phyloP scores from a whole-genome alignment of 2,888 invertebrate species.

The Drosophila robusta region DNA sequence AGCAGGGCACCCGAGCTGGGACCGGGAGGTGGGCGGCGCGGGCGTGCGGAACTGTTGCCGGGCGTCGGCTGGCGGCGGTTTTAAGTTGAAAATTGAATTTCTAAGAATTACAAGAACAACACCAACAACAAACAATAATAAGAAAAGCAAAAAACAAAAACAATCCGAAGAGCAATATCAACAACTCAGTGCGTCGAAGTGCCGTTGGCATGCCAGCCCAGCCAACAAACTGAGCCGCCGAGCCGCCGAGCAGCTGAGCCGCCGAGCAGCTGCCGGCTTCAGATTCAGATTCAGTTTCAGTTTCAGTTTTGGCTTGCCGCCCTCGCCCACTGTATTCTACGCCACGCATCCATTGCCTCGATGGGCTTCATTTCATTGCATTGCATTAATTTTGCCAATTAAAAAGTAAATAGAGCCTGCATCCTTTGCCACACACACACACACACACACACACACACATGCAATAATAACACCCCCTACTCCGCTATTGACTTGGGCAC shows the following conservation, averaged over 20 bases:
- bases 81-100: constrained; percentile 81
- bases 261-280: constrained; percentile 4
- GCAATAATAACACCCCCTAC: background rate
- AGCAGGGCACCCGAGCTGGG: constrained; percentile 35
- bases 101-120: constrained; percentile 72
- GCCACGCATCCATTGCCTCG: constrained; percentile 21
- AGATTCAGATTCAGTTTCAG: constrained; percentile 12
- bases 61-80: constrained; percentile 56
- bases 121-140: constrained; percentile 36
- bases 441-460: constrained; percentile 2
- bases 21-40: constrained; percentile 1
- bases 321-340: background rate
- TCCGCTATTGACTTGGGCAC: constrained; percentile 7
- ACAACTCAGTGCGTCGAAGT: constrained; percentile 44
- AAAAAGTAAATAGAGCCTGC: constrained; percentile 81
- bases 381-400: constrained; percentile 81
- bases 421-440: constrained; percentile 61
- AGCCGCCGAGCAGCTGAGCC: constrained; percentile 12
- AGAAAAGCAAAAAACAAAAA: constrained; percentile 24
- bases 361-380: constrained; percentile 79
- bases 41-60: constrained; percentile 17
- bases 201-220: constrained; percentile 60
- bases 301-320: constrained; percentile 29
- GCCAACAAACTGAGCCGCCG: constrained; percentile 21
- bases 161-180: constrained; percentile 45